Base-by-base conservation (phyloP, 1,140 invertebrate genomes). In the Scaptomyza graminum region DNA sequence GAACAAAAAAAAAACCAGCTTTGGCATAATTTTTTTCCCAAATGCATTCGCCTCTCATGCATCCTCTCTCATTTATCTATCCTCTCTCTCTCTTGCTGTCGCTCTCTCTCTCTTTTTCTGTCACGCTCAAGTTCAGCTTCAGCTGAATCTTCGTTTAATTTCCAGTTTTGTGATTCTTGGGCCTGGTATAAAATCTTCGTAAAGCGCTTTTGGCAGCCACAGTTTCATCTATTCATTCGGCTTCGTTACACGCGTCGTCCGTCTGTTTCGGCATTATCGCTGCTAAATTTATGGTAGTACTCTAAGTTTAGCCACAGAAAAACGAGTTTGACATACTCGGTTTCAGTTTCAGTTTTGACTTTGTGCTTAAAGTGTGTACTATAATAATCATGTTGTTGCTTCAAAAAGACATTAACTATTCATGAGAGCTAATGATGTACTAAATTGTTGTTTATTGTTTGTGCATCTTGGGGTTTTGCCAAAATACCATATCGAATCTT, bases 141-240 rank as follows among this genome's bases (percentile, higher is more conserved):
- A 13, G 16, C 56, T 46, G 16, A 16, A 9, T 74, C 49, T 16
- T 2, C 46, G 64, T 12, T 64, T 50, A 74, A 71, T 87, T 81
- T 52, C 65, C 51, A 62, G 72, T 74, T 77, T 71, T 57, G 71
- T 50, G 56, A 88, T 88, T 89, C 83, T 88, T 89, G 79, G 79
- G 79, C 83, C 62, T 71, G 84, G 50, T 76, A 88, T 88, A 88
- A 74, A 88, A 83, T 83, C 84, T 79, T 69, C 46, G 64, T 44
- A 62, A 41, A 72, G 68, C 69, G 79, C 84, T 89, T 79, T 89
- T 74, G 79, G 76, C 68, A 73, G 67, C 76, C 88, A 88, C 83
- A 88, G 84, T 88, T 79, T 88, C 79, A 75, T 83, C 84, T 79
- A 69, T 50, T 77, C 83, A 74, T 83, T 88, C 49, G 76, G 64